Percentiles rank a stretch among this genome's conserved stretches.
Conservation (phyloP, 1,140 invertebrate genomes). For the Calliphora vicina region DNA sequence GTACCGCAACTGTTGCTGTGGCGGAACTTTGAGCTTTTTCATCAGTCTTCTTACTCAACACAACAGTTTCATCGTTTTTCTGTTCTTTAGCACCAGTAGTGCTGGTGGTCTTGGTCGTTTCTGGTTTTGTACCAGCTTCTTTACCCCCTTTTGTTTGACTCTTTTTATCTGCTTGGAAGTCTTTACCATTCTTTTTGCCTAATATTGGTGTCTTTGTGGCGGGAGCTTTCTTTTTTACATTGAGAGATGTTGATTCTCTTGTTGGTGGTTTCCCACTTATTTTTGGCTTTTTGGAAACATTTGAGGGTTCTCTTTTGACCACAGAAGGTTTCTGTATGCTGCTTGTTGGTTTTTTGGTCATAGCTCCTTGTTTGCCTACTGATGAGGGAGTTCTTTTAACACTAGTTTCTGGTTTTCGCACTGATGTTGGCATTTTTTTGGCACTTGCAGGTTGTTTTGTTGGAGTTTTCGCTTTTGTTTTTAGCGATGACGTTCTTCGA, state of each 20-base stretch:
- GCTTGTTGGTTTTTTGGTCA: slow-evolving; percentile 30
- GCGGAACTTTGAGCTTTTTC: neutral
- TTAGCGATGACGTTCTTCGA: neutral
- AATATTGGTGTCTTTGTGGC: neutral
- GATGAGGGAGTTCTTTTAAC: slow-evolving; percentile 38
- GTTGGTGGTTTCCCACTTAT: neutral
- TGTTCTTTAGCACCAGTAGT: neutral
- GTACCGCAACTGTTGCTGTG: neutral
- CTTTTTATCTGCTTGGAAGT: neutral
- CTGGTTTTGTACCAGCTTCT: neutral
- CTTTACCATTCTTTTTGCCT: neutral
- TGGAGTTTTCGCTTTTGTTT: neutral
- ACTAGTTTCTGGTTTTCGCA: slow-evolving; percentile 37
- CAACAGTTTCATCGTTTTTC: neutral
- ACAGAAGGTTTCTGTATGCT: neutral
- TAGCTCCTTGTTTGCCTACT: slow-evolving; percentile 22
- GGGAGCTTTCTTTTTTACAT: neutral
- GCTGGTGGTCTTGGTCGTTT: neutral
- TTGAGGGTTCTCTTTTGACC: slow-evolving; percentile 31
- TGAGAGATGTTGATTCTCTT: slow-evolving; percentile 9
- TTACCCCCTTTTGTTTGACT: neutral
- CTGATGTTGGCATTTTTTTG: slow-evolving; percentile 50
- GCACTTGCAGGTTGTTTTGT: slow-evolving; percentile 55
- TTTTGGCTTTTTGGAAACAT: slow-evolving; percentile 18
- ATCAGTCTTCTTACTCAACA: neutral